These are phyloP conservation scores for Hemithea aestivaria DNA, from an alignment of 2,888 invertebrate species.

Conservation along the genomic window DNA sequence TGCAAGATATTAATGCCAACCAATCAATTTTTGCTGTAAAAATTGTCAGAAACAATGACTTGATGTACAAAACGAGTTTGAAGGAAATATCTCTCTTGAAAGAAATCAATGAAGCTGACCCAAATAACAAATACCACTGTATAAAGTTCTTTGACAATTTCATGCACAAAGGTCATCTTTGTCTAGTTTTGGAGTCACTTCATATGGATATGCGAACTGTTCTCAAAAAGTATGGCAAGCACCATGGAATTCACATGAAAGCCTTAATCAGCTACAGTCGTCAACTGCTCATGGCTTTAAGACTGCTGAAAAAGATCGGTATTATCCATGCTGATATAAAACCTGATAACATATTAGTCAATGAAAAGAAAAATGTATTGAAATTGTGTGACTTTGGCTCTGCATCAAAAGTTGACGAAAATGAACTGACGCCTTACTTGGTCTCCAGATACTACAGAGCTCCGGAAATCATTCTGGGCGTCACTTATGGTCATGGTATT, in stretches of 20 bases:
- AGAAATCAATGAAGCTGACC: slow-evolving; percentile 96
- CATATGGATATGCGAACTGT: slow-evolving; percentile 94
- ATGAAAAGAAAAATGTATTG: slow-evolving; percentile 95
- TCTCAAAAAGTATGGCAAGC: slow-evolving; percentile 97
- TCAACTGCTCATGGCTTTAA: slow-evolving; percentile 94
- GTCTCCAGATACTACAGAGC: slow-evolving; percentile 99
- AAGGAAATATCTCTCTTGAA: slow-evolving; percentile 96
- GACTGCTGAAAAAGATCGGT: slow-evolving; percentile 94
- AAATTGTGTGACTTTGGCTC: slow-evolving; percentile 99
- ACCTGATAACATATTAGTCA: slow-evolving; percentile 99
- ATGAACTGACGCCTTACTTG: slow-evolving; percentile 98
- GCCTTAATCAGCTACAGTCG: slow-evolving; percentile 98
- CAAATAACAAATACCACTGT: slow-evolving; percentile 97
- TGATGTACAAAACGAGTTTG: slow-evolving; percentile 98
- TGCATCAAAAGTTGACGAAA: slow-evolving; percentile 93
- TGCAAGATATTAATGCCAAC: slow-evolving; percentile 90
- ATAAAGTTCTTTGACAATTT: slow-evolving; percentile 92
- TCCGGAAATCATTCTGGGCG: slow-evolving; percentile 98
- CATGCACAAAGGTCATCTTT: slow-evolving; percentile 98
- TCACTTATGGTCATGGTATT: slow-evolving; percentile 96
- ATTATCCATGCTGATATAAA: slow-evolving; percentile 99
- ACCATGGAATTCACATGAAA: slow-evolving; percentile 97
- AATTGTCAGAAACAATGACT: slow-evolving; percentile 98
- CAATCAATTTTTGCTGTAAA: slow-evolving; percentile 98
- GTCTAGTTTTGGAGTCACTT: slow-evolving; percentile 97